Conservation (phyloP, 2,113 vertebrate species). For the Clarias magur region DNA sequence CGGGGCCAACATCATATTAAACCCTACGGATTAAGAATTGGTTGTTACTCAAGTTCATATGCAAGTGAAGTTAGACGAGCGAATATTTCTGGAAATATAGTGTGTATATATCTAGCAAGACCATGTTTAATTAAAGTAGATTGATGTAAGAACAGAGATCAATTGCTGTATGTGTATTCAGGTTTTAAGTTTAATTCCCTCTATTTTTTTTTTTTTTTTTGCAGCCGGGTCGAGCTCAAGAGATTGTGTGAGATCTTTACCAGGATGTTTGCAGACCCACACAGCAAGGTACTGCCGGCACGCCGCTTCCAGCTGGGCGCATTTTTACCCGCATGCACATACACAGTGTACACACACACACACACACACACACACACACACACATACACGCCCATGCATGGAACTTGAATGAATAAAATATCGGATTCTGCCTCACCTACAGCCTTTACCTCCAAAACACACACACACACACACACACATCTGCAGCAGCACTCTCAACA, state of each 20-base stretch:
- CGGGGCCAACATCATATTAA: no score
- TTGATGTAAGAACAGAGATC: background rate
- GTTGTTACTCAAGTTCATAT: no score
- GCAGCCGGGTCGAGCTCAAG: conserved; percentile 96
- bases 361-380: background rate
- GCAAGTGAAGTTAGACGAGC: no score
- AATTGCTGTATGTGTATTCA: background rate
- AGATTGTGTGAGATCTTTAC: conserved; percentile 98
- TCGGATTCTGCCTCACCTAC: conserved; percentile 58
- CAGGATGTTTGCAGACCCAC: conserved; percentile 98
- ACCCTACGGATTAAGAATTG: no score
- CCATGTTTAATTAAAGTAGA: background rate
- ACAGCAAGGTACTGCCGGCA: conserved; percentile 88
- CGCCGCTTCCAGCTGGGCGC: conserved; percentile 32
- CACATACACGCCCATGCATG: conserved; percentile 26
- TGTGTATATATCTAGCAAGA: background rate
- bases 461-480: conserved; percentile 19
- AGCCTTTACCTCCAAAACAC: conserved; percentile 44
- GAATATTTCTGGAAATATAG: no score
- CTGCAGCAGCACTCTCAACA: conserved; percentile 46
- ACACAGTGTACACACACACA: background rate
- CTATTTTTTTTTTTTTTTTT: conserved; percentile 20
- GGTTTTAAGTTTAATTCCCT: background rate
- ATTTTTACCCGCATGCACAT: background rate
- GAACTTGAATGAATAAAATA: conserved; percentile 37